Base-by-base conservation (phyloP, 2,888 invertebrate species). In the Acleris sparsana region DNA sequence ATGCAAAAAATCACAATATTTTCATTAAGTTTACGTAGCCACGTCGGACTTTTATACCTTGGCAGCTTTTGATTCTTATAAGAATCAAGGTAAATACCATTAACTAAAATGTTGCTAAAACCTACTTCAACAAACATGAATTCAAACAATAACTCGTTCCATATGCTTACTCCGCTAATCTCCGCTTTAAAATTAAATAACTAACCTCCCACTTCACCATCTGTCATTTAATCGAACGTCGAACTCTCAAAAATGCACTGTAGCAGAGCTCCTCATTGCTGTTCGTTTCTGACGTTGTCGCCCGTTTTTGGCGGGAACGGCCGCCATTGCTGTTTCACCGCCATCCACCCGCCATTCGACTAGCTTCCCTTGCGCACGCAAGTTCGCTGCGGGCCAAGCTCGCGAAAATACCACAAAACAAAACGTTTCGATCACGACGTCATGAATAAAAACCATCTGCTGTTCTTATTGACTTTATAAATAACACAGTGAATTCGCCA, bases 361-460 rank as follows among this genome's bases (percentile, higher is more conserved):
- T 63, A 60, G 67, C 68, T 62, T 16, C 39, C 52, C 7, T 48
- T 77, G 78, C 78, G 80, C 79, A 78, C 80, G 80, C 76, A 76
- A 67, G 65, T 13, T 67, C 63, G 53, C 29, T 55, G 6, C 16
- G 44, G 49, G 59, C 53, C 49, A 17, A 56, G 53, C 18, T 51
- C 60, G 57, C 58, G 48, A 64, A 69, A 68, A 70, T 60, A 68
- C 20, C 56, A 46, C 44, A 56, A 56, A 60, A 51, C 43, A 33
- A 33, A 33, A 44, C 25, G 46, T 17, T 22, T 9, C 53, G 53
- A 39, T 22, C 18, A 5, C 16, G 46, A 49, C 58, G 53, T 20
- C 20, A 53, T 49, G 55, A 18, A 43, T 61, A 46, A 61, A 61
- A 61, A 29, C 58, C 53, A 29, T 29, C 44, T 61, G 49, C 44